These are phyloP conservation scores for Lacerta bilineata DNA, from an alignment of 2,797 vertebrate genomes.

Conservation along the genomic window DNA sequence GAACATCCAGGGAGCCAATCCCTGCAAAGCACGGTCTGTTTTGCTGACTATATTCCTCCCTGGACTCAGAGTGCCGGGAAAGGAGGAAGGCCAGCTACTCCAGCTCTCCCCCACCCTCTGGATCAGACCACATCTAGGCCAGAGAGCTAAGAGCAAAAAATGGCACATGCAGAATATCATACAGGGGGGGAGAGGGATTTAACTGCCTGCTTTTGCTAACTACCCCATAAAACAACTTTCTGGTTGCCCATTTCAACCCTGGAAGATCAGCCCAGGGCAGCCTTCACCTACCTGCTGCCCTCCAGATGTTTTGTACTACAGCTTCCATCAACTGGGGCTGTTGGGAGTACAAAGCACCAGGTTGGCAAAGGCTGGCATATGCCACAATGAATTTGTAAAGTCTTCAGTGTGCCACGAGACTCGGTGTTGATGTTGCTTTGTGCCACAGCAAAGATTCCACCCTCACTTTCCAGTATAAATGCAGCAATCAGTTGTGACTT, in stretches of 20 bases:
- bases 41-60: not conserved
- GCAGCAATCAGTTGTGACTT: no score
- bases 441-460: no score
- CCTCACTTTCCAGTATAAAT: no score
- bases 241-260: not conserved
- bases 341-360: no score
- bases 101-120: not conserved
- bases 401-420: no score
- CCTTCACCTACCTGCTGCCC: not conserved
- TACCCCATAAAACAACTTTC: not conserved
- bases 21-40: not conserved
- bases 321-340: no score
- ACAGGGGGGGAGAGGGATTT: not conserved
- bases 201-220: no score
- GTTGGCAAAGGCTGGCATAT: no score
- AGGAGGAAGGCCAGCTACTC: not conserved
- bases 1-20: not conserved
- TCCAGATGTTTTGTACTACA: no score
- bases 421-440: no score
- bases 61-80: not conserved
- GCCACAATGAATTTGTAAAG: no score
- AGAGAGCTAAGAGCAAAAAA: not conserved
- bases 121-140: not conserved
- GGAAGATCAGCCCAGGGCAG: not conserved
- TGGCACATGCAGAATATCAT: not conserved